Base-by-base conservation (phyloP, 2,888 invertebrate species). In the Drosophila paramelanica region DNA sequence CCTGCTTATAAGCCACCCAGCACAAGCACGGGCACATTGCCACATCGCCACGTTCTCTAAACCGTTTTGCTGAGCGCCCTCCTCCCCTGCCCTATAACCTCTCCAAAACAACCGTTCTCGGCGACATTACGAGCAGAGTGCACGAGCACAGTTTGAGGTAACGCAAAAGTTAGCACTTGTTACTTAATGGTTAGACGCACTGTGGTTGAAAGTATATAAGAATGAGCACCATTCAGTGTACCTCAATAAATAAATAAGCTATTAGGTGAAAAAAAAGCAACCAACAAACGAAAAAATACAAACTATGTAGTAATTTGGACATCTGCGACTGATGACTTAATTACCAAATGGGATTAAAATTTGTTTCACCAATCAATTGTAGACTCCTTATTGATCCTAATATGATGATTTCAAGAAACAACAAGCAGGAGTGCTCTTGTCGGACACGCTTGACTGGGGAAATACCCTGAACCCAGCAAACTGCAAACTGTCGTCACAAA, bases 21-120 rank as follows among this genome's bases (percentile, higher is more conserved):
- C 57, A 42, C 60, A 17, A 17, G 17, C 17, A 17, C 64, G 45
- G 65, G 41, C 64, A 72, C 45, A 68, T 47, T 50, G 57, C 66
- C 67, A 68, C 61, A 13, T 77, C 59, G 56, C 65, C 50, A 56
- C 65, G 45, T 71, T 77, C 65, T 62, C 77, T 73, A 73, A 78
- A 80, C 67, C 77, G 80, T 77, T 79, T 79, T 78, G 69, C 70
- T 80, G 38, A 57, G 45, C 66, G 27, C 20, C 46, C 13, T 11
- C 47, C 47, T 11, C 33, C 42, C 36, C 25, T 42, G 33, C 56
- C 14, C 41, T 5, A 27, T 46, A 60, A 51, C 56, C 53, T 13
- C 56, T 27, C 17, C 14, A 31, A 41, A 39, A 42, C 41, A 45
- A 47, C 33, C 36, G 47, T 50, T 41, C 55, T 41, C 43, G 61